Conservation (phyloP, 2,888 invertebrate genomes). For the Vandiemenella viatica region DNA sequence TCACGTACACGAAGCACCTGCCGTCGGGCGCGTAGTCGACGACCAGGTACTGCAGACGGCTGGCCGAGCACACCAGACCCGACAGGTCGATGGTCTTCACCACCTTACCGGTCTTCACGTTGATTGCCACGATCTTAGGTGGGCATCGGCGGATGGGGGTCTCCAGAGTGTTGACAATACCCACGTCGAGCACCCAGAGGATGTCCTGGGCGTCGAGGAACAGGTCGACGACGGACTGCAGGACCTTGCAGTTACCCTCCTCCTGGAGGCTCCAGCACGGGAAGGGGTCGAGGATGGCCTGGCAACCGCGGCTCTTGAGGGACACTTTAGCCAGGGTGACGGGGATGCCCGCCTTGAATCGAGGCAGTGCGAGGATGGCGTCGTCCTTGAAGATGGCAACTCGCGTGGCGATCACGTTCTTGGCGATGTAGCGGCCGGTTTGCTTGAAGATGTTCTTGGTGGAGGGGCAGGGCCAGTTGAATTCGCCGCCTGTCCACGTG, state of each 20-base stretch:
- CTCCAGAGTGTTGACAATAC: slow-evolving; percentile 50
- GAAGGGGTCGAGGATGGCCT: slow-evolving; percentile 39
- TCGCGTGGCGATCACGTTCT: slow-evolving; percentile 43
- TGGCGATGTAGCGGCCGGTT: slow-evolving; percentile 38
- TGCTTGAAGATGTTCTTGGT: slow-evolving; percentile 40
- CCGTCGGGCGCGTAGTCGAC: slow-evolving; percentile 48
- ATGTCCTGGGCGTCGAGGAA: slow-evolving; percentile 46
- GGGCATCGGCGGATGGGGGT: slow-evolving; percentile 45
- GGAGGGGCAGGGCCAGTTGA: slow-evolving; percentile 21
- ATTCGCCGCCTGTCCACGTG: slow-evolving; percentile 14
- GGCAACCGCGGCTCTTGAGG: slow-evolving; percentile 33
- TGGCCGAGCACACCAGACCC: slow-evolving; percentile 38
- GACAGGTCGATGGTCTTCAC: slow-evolving; percentile 45
- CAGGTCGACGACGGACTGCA: slow-evolving; percentile 54
- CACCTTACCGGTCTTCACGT: slow-evolving; percentile 38
- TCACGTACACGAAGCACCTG: slow-evolving; percentile 35
- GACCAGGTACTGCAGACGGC: slow-evolving; percentile 50
- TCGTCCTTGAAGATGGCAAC: slow-evolving; percentile 39
- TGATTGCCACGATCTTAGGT: slow-evolving; percentile 47
- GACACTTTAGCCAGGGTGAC: slow-evolving; percentile 37
- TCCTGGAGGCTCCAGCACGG: slow-evolving; percentile 48
- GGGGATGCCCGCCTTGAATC: slow-evolving; percentile 39
- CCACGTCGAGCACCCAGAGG: slow-evolving; percentile 57
- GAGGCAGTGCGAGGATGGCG: slow-evolving; percentile 39
- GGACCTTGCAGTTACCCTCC: slow-evolving; percentile 42